A percentile compares a stretch with the other conserved stretches of the same genome.
phyloP scores from a whole-genome alignment of 2,888 invertebrate species.

The Drosophila meridionalis region DNA sequence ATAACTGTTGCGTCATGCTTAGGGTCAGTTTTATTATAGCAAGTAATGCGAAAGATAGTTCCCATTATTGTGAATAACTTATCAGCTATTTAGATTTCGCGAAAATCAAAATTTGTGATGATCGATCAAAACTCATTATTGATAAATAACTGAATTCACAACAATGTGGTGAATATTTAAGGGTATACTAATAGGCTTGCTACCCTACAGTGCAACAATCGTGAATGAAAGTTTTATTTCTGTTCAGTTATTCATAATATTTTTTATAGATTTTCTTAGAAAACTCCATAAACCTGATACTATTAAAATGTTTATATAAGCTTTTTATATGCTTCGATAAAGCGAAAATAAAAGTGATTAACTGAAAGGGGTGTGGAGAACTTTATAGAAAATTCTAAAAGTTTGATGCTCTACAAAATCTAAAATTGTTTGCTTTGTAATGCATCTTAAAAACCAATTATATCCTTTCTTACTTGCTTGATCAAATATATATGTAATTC shows the following conservation, averaged over 20 bases:
- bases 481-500: neutral
- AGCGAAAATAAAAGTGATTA: neutral
- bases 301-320: neutral
- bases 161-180: neutral
- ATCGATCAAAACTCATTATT: neutral
- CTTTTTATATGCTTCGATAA: neutral
- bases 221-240: neutral
- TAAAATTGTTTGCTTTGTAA: neutral
- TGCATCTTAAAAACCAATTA: neutral
- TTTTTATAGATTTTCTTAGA: neutral
- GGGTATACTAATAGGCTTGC: neutral
- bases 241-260: neutral
- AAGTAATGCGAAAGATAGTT: neutral
- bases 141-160: neutral
- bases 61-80: neutral
- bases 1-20: conserved; percentile 23
- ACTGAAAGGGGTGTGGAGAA: neutral
- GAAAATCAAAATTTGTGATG: neutral
- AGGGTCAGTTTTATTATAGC: neutral
- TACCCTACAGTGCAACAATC: neutral
- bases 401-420: neutral
- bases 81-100: neutral
- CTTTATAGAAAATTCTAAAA: neutral
- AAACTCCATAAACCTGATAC: neutral
- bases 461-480: neutral